Percentiles rank a stretch among this genome's conserved stretches.
Evolutionary conservation across 2,797 vertebrate species (phyloP).

Genomic region (Oreochromis grahami): DNA sequence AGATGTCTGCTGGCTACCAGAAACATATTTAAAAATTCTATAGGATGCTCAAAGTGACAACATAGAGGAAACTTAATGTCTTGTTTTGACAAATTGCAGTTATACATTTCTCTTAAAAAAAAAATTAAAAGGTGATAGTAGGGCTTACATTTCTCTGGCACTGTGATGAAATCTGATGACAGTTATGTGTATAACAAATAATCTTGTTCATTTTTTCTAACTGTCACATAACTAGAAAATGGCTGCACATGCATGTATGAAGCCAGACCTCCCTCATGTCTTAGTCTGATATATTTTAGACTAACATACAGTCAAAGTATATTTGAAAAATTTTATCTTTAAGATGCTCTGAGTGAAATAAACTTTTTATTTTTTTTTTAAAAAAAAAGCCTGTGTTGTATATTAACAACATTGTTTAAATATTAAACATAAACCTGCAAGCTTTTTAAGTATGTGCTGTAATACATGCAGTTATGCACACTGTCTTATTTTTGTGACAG

Average conservation of each 20-base stretch:
- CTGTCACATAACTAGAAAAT: background rate
- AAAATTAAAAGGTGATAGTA: background rate
- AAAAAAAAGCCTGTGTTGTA: background rate
- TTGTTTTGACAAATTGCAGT: background rate
- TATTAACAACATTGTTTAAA: background rate
- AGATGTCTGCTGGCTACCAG: background rate
- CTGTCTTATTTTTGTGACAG: background rate
- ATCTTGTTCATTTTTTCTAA: background rate
- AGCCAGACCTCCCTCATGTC: background rate
- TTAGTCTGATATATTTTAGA: background rate
- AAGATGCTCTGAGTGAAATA: background rate
- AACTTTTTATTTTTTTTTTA: too few relatives aligned
- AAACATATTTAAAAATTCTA: background rate
- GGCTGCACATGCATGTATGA: background rate
- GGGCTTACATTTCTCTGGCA: background rate
- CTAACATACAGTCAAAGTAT: background rate
- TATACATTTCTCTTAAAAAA: background rate
- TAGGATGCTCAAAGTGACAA: background rate
- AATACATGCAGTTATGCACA: background rate
- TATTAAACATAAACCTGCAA: background rate
- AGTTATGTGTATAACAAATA: background rate
- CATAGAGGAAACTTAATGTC: background rate
- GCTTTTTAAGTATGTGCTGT: background rate
- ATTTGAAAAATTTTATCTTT: background rate
- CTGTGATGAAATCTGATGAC: background rate